phyloP scores from a whole-genome alignment of 2,888 invertebrate genomes.

The Latheticus oryzae region DNA sequence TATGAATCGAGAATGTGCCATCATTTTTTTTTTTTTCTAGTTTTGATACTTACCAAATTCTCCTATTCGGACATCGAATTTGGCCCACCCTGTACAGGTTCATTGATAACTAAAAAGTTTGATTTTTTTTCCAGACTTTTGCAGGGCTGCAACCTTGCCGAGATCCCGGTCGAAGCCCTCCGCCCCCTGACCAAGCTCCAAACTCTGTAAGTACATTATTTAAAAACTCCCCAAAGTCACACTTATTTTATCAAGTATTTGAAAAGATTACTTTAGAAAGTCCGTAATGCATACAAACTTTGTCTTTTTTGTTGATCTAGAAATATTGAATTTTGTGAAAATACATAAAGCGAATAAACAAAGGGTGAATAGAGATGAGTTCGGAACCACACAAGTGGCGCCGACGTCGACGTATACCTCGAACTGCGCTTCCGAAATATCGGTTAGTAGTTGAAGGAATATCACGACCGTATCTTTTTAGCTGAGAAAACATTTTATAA shows the following conservation, averaged over 20 bases:
- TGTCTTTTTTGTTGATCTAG: constrained; percentile 6
- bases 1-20: too few species aligned
- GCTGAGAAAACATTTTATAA: constrained; percentile 32
- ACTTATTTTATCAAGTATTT: too few species aligned
- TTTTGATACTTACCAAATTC: too few species aligned
- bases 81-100: too few species aligned
- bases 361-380: constrained; percentile 42
- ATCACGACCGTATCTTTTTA: constrained; percentile 7
- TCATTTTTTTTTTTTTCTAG: too few species aligned
- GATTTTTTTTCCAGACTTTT: constrained; percentile 66
- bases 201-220: constrained; percentile 70
- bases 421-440: constrained; percentile 21
- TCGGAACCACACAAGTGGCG: constrained; percentile 30
- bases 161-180: constrained; percentile 70
- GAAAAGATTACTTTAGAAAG: constrained; percentile 30
- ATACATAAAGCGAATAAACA: constrained; percentile 37
- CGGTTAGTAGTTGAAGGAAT: constrained; percentile 25
- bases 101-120: too few species aligned
- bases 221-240: too few species aligned
- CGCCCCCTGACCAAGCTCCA: constrained; percentile 68
- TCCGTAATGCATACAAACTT: constrained; percentile 1
- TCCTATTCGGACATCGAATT: too few species aligned
- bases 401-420: constrained; percentile 26
- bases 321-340: constrained; percentile 39
- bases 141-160: constrained; percentile 71